Evolutionary conservation across 2,797 vertebrate genomes (phyloP), one percentile per base, ranked within the genome.

Genomic region (Thalassophryne amazonica): DNA sequence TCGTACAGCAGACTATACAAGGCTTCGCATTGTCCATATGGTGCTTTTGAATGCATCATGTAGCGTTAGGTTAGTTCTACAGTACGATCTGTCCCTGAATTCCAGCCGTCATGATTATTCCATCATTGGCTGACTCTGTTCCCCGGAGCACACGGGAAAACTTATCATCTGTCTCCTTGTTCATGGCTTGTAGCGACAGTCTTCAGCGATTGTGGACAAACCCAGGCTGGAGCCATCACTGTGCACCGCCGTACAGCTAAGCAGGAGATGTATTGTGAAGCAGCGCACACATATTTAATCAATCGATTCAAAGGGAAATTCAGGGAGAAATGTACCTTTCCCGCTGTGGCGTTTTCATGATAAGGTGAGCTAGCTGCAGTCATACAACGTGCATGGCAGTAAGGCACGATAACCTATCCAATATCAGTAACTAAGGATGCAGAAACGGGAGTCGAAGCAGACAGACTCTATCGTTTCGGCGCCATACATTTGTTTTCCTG

Each of bases 381-480:
- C 47, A 47, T 66, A 81, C 73, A 71, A 72, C 72, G 65, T 69
- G 54, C n/a, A n/a, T n/a, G n/a, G n/a, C 68, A 60, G 58, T 67
- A 80, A 80, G 59, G 60, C 60, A 43, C 62, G 79, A 84, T 85
- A 85, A 81, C 80, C 76, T 69, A 69, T 80, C 76, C 77, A 83
- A 80, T 85, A 84, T 77, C 68, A 16, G 72, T 58, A 71, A 56
- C 72, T 80, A 83, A 86, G 85, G 78, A 81, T 75, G 81, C 83
- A 80, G 80, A 83, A 78, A 79, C 73, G 74, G 65, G 41, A 64
- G 76, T 70, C 29, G 51, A 40, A 65, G 74, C 59, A 60, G 69
- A 69, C 70, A 70, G 76, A 71, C 66, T 37, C 62, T 71, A 84
- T 83, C 73, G 71, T 81, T 80, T 76, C 69, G 60, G 66, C 64